A percentile compares a stretch with the other conserved stretches of the same genome.
Conservation (phyloP, 1,140 invertebrate species). For the Euwallacea fornicatus region DNA sequence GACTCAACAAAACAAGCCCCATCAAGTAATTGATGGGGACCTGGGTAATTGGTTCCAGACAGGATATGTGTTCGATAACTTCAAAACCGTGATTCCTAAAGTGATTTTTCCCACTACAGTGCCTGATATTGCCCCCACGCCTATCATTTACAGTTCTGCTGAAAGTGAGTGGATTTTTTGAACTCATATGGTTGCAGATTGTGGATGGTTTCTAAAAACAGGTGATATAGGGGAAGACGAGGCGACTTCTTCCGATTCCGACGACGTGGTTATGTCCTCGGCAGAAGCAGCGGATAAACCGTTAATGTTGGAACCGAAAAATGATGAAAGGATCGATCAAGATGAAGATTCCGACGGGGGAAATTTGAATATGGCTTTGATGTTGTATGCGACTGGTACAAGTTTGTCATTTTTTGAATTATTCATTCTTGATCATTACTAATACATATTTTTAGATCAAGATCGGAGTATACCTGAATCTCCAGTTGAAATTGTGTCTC, state of each 20-base stretch:
- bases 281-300: slow-evolving; percentile 9
- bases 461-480: slow-evolving; percentile 29
- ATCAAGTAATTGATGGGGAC: slow-evolving; percentile 66
- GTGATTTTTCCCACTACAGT: slow-evolving; percentile 64
- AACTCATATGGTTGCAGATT: neutral
- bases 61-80: slow-evolving; percentile 78
- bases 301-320: slow-evolving; percentile 20
- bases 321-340: neutral
- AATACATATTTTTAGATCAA: slow-evolving; percentile 8
- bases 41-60: slow-evolving; percentile 74
- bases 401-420: slow-evolving; percentile 4
- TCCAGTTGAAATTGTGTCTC: slow-evolving; percentile 26
- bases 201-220: slow-evolving; percentile 11
- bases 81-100: slow-evolving; percentile 70
- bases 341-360: neutral
- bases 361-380: slow-evolving; percentile 19
- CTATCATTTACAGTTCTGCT: slow-evolving; percentile 59
- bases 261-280: slow-evolving; percentile 35
- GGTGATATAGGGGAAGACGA: slow-evolving; percentile 33
- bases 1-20: slow-evolving; percentile 38
- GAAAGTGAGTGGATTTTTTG: slow-evolving; percentile 54
- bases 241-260: slow-evolving; percentile 27
- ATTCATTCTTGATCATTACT: neutral
- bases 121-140: slow-evolving; percentile 54
- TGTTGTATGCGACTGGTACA: slow-evolving; percentile 14